Evolutionary conservation across 2,113 vertebrate genomes (phyloP), one percentile per base, ranked within the genome.

Genomic region (Blennius ocellaris): DNA sequence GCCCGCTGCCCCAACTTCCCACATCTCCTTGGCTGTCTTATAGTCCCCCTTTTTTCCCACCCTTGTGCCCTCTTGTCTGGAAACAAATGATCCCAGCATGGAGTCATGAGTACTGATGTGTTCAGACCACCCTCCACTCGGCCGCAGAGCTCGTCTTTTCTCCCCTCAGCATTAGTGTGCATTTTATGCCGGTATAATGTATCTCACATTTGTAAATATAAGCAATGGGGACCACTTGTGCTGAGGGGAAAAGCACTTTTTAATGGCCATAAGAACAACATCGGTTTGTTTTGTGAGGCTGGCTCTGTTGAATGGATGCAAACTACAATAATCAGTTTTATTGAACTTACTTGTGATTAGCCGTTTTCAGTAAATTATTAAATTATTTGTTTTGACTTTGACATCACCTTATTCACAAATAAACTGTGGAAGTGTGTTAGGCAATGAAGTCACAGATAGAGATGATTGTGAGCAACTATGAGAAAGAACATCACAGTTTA

Each of bases 1-100:
- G 3, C 69, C 7, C 41, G 7, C 10, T 43, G 7, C 41, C 41
- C 39, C 57, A 30, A 63, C 83, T 76, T 76, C 72, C 85, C 81
- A 89, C 87, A 87, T 81, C 85, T 86, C 76, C 82, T 71, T 30
- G 75, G 69, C 53, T 44, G 52, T 74, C 84, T 78, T 81, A 63
- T 78, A 85, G 78, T 81, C 76, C 76, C 44, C 14, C 56, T 85
- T 76, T 71, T 89, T 89, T 87, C 90, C 91, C 91, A 93, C 88
- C 90, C 84, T 88, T 90, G 82, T 85, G 90, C 88, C 88, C 91
- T 90, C 92, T 94, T 93, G 91, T 93, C 80, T 92, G 92, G 74
- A 92, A 90, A 92, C 90, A 93, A 93, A 93, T 92, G 89, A 89
- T 84, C 89, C 84, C 92, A 92, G 93, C 91, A 80, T 89, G 92